These are phyloP conservation scores for Epinephelus cyanopodus DNA, from an alignment of 2,113 vertebrate species.

Conservation along the genomic window DNA sequence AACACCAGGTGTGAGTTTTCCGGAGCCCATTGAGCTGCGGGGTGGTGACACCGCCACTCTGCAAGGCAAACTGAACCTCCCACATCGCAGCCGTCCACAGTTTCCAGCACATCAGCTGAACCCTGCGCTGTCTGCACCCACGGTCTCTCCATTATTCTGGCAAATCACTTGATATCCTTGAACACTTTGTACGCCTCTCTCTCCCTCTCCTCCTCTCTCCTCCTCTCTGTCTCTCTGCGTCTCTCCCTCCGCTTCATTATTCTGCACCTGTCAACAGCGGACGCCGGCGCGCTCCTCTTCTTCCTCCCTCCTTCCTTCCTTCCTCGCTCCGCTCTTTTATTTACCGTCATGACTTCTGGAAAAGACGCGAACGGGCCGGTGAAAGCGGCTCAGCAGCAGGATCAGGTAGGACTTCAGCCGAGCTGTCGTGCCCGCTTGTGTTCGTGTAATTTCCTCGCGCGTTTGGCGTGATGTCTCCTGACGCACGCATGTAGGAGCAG, in stretches of 20 bases:
- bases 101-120: conserved; percentile 47
- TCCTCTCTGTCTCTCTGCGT: neutral
- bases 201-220: conserved; percentile 8
- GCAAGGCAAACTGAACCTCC: conserved; percentile 57
- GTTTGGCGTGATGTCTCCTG: neutral
- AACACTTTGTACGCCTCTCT: conserved; percentile 37
- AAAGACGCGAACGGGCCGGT: conserved; percentile 89
- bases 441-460: neutral
- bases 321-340: conserved; percentile 40
- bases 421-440: neutral
- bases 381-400: conserved; percentile 90
- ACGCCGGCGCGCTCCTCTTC: conserved; percentile 30
- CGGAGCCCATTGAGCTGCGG: neutral
- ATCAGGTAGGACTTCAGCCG: conserved; percentile 87
- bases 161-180: conserved; percentile 60
- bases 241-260: conserved; percentile 54
- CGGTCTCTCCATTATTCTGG: conserved; percentile 60
- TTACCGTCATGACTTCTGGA: conserved; percentile 91
- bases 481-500: neutral
- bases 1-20: neutral
- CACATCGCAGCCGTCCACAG: conserved; percentile 50
- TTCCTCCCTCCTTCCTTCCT: neutral
- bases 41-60: conserved; percentile 13
- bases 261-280: conserved; percentile 62
- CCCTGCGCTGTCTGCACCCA: conserved; percentile 59